Evolutionary conservation across 2,888 invertebrate genomes (phyloP), one percentile per base, ranked within the genome.

Genomic region (Automeris io): DNA sequence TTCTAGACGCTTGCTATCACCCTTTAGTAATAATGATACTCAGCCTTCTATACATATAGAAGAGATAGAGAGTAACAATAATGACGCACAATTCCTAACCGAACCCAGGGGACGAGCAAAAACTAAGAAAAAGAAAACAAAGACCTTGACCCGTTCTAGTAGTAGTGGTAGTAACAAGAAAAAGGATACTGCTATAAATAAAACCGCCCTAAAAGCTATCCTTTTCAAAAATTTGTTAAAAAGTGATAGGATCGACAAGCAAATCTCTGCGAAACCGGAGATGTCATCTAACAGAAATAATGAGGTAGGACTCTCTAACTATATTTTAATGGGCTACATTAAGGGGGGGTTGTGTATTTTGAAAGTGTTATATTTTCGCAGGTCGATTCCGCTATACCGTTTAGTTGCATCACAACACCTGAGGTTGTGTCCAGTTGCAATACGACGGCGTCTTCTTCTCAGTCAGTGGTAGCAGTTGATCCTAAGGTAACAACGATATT

Each of bases 381-480:
- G 85, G 78, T 81, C 56, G 85, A 86, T 62, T 72, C 85, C 42
- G 79, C 82, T 47, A 83, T 86, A 64, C 79, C 85, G 64, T 86
- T 85, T 69, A 83, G 77, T 71, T 85, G 85, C 80, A 85, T 86
- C 80, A 83, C 85, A 57, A 80, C 77, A 40, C 81, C 85, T 40
- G 85, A 83, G 74, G 85, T 83, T 53, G 83, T 80, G 68, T 55
- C 77, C 47, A 77, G 77, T 57, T 81, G 83, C 74, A 78, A 72
- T 69, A 79, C 81, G 42, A 80, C 83, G 26, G 56, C 82, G 21
- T 73, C 82, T 37, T 56, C 72, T 24, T 49, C 72, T 24, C 78
- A 69, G 50, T 47, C 77, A 8, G 60, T 76, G 12, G 65, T 71
- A 51, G 68, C 75, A 35, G 63, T 74, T 42, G 85, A 86, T 49